Evolutionary conservation across 2,888 invertebrate genomes (phyloP), one percentile per base, ranked within the genome.

Genomic region (Andrena bicolor): DNA sequence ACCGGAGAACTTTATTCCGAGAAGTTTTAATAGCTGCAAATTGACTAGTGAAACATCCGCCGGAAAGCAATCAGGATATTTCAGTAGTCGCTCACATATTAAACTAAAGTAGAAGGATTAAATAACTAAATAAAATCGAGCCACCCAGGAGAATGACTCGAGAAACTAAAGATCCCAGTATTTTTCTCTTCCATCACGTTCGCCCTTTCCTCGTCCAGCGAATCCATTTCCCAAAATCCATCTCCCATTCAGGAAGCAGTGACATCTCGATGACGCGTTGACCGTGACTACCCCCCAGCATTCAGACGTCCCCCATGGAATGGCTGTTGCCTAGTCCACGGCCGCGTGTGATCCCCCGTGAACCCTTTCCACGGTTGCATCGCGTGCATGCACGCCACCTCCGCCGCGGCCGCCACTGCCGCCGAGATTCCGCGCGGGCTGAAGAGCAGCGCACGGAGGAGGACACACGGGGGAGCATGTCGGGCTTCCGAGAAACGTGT

Each of bases 401-500:
- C 20, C 41, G 32, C 8, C 13, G 23, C n/a, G 23, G 32, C n/a
- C 49, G 23, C 10, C 69, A 8, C 10, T 35, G 48, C 51, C 60
- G 53, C 30, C 61, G 72, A 73, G 84, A 82, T 85, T 84, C 82
- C 74, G 60, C 53, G 49, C 76, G 53, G 41, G 63, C 51, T 35
- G 70, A 56, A 23, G 41, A 41, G 56, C 56, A n/a, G 28, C 26
- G 71, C 35, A 72, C 63, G 74, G 76, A 72, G 60, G 56, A 53
- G 66, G 61, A 71, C 64, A 66, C 66, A 56, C 23, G 56, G 23
- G 78, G 79, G 81, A 76, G 79, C 80, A 83, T 75, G 84, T 69
- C 76, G 64, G 58, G 83, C 88, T 86, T 85, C 88, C 83, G 85
- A 90, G 86, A 82, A 85, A 80, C 86, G 83, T 86, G 87, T 84